phyloP scores from a whole-genome alignment of 2,797 vertebrate species.

The Moxostoma hubbsi region DNA sequence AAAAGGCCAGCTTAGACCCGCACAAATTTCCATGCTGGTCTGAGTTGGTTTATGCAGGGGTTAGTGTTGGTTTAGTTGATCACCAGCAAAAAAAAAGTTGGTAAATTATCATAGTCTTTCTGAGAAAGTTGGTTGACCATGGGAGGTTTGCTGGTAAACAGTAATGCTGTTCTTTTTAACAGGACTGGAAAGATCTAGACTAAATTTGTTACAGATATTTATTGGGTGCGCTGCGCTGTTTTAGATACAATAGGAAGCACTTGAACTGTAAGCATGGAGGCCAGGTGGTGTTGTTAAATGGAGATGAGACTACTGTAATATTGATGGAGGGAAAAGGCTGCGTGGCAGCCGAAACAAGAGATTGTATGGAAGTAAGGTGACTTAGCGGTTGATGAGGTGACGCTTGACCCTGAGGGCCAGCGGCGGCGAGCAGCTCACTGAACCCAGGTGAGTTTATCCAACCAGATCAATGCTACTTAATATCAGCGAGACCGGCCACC shows the following conservation, averaged over 20 bases:
- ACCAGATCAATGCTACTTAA: conserved; percentile 88
- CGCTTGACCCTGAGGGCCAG: conserved; percentile 68
- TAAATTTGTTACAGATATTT: not conserved
- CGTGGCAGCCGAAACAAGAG: conserved; percentile 50
- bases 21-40: too few relatives aligned
- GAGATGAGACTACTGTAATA: conserved; percentile 44
- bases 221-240: not conserved
- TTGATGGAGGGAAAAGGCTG: conserved; percentile 52
- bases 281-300: not conserved
- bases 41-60: too few relatives aligned
- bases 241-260: conserved; percentile 4
- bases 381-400: conserved; percentile 73
- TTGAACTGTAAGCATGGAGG: conserved; percentile 15
- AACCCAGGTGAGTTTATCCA: conserved; percentile 80
- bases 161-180: too few relatives aligned
- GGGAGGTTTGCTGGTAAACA: too few relatives aligned
- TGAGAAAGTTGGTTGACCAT: too few relatives aligned
- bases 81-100: too few relatives aligned
- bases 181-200: too few relatives aligned
- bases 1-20: too few relatives aligned
- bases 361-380: conserved; percentile 55
- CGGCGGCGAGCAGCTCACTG: conserved; percentile 65
- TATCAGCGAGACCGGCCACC: conserved; percentile 79
- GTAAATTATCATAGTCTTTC: too few relatives aligned
- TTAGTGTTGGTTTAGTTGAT: too few relatives aligned